Evolutionary conservation across 2,888 invertebrate genomes (phyloP), one percentile per base, ranked within the genome.

Genomic region (Xanthorhoe spadicearia): DNA sequence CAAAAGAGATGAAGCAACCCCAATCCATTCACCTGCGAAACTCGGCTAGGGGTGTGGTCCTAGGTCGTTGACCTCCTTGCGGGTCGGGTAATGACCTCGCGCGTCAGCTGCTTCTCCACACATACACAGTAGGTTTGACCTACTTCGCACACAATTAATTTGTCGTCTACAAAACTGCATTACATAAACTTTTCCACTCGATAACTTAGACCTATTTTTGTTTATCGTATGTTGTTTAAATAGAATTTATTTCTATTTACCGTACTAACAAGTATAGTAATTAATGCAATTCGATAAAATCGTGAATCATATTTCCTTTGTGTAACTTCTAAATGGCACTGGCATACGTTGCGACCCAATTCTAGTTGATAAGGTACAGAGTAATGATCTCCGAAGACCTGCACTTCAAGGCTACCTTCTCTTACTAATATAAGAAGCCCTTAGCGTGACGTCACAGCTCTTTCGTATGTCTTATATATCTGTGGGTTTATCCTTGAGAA

Each of bases 61-160:
- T 73, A 77, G 83, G 83, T 84, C 83, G 81, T 80, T 80, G 86
- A 70, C 84, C 86, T 74, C 78, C 76, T 71, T 77, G 69, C 75
- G 69, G 73, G 63, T 69, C 76, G 75, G 87, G 84, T 84, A 78
- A 78, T 81, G 87, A 87, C 83, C 87, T 78, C 73, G 71, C 71
- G 62, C 77, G 82, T 86, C 88, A 88, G 87, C 86, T 87, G 87
- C 83, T 83, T 4, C 18, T 83, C 83, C 82, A 83, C 81, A 82
- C 72, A 32, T 83, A 79, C 81, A 83, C 82, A 84, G 66, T 48
- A 61, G 63, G 53, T 51, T 46, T 68, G 82, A 82, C 76, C 77
- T 50, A 68, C 61, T 61, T 68, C 72, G 73, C 77, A 76, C 71
- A 70, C 76, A 68, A 71, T 61, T 23, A 28, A 6, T 49, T 19